Percentiles rank a stretch among this genome's conserved stretches.
These are phyloP conservation scores for Gambusia yucatana DNA, from an alignment of 2,797 vertebrate genomes.

Conservation along the genomic window DNA sequence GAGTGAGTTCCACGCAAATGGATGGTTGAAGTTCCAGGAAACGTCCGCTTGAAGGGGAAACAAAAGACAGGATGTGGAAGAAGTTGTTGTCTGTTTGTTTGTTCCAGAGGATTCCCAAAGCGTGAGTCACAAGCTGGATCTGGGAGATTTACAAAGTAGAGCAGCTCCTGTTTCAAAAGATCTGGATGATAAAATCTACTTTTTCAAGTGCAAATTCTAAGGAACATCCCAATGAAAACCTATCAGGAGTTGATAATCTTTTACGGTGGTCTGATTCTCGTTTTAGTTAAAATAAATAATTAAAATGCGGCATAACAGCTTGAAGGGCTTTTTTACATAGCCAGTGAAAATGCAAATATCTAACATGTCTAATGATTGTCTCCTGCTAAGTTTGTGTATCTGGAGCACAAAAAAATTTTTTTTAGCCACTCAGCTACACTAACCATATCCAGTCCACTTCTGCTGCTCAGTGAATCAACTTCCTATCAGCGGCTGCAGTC, in stretches of 20 bases:
- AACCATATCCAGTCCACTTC: constrained; percentile 52
- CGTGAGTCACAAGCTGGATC: not conserved
- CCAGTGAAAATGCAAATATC: constrained; percentile 1
- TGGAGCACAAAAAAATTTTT: constrained; percentile 32
- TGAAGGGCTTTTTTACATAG: constrained; percentile 3
- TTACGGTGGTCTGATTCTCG: not conserved
- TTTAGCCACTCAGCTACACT: constrained; percentile 44
- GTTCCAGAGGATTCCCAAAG: not conserved
- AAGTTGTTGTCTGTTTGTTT: not conserved
- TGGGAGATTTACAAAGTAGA: not conserved
- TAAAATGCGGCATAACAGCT: not conserved
- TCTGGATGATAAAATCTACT: not conserved
- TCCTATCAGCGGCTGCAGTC: constrained; percentile 58
- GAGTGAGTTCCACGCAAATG: too few relatives aligned
- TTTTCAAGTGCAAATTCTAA: not conserved
- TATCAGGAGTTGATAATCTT: not conserved
- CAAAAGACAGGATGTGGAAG: not conserved
- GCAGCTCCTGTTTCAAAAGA: not conserved
- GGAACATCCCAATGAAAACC: not conserved
- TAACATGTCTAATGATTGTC: constrained; percentile 5
- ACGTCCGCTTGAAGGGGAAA: not conserved
- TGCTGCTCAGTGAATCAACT: constrained; percentile 67
- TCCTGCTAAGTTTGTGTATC: constrained; percentile 18
- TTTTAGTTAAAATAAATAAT: not conserved
- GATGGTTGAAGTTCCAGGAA: constrained; percentile 1